Evolutionary conservation across 2,113 vertebrate species (phyloP).

Genomic region (Tautogolabrus adspersus): DNA sequence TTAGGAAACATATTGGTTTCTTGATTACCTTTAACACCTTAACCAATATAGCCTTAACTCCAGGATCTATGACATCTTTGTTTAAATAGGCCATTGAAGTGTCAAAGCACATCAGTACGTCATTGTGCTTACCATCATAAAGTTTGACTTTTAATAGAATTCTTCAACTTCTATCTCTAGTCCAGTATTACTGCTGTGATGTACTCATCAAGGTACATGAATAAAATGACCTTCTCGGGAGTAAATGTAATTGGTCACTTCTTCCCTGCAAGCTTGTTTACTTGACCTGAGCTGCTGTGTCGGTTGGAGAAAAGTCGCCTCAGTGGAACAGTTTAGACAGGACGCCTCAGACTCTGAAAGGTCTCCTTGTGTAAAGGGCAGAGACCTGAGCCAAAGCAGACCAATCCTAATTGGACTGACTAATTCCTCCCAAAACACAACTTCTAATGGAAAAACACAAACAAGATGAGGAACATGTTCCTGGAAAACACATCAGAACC

Average conservation of each 20-base stretch:
- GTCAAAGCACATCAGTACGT: no score
- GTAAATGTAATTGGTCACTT: neutral
- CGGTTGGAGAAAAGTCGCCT: conserved; percentile 59
- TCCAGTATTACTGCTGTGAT: no score
- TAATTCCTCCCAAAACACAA: conserved; percentile 58
- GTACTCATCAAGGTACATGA: no score
- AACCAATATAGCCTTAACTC: no score
- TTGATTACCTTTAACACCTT: no score
- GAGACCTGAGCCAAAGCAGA: conserved; percentile 56
- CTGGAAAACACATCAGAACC: conserved; percentile 49
- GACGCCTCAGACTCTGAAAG: conserved; percentile 52
- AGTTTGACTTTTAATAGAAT: no score
- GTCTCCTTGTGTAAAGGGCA: conserved; percentile 60
- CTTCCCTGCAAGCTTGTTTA: conserved; percentile 48
- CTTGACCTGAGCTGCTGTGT: conserved; percentile 29
- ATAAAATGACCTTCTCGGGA: neutral
- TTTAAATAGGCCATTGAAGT: no score
- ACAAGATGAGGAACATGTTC: conserved; percentile 55
- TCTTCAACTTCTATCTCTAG: no score
- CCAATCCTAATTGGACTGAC: conserved; percentile 48
- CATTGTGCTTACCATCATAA: no score
- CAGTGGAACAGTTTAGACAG: conserved; percentile 60
- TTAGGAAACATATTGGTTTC: no score
- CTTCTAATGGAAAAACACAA: conserved; percentile 44
- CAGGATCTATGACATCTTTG: no score